Base-by-base conservation (phyloP, 2,888 invertebrate genomes). In the Hirtodrosophila duncani region DNA sequence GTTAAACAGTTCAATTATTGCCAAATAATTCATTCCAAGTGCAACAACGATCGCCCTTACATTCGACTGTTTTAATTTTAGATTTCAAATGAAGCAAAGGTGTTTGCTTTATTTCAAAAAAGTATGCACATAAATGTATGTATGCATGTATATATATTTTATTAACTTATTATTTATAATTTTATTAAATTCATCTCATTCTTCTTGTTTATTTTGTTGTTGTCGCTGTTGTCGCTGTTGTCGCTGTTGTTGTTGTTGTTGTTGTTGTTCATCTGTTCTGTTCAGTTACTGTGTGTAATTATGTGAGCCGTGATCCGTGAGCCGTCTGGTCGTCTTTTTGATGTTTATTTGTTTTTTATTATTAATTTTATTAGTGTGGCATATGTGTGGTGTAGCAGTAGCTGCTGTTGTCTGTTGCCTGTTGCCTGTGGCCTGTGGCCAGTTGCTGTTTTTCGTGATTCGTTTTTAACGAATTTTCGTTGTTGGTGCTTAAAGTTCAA, bases 271-370 rank as follows among this genome's bases (percentile, higher is more conserved):
- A n/a, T n/a, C n/a, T 10, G 37, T 20, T 36, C 63, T 61, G 67
- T 69, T 67, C 64, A 67, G 67, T 70, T 70, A 58, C n/a, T n/a
- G n/a, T n/a, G n/a, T n/a, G n/a, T n/a, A n/a, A n/a, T n/a, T n/a
- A n/a, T n/a, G n/a, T n/a, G n/a, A n/a, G n/a, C n/a, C n/a, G n/a
- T n/a, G n/a, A n/a, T n/a, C n/a, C n/a, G n/a, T n/a, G n/a, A n/a
- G n/a, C n/a, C n/a, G n/a, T n/a, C n/a, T n/a, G n/a, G n/a, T 37
- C 59, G 48, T 59, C 67, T 67, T 59, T 74, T 70, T 79, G 67
- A 67, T 78, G 64, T 70, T 52, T 4, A 14, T 7, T 11, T 10
- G 37, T 20, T 36, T 66, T 61, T 70, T 69, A 70, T 67, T 70
- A 70, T 70, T 70, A 58, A 62, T 79, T 74, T 70, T 74, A n/a